Evolutionary conservation across 2,888 invertebrate species (phyloP), one percentile per base, ranked within the genome.

Genomic region (Netelia virgata): DNA sequence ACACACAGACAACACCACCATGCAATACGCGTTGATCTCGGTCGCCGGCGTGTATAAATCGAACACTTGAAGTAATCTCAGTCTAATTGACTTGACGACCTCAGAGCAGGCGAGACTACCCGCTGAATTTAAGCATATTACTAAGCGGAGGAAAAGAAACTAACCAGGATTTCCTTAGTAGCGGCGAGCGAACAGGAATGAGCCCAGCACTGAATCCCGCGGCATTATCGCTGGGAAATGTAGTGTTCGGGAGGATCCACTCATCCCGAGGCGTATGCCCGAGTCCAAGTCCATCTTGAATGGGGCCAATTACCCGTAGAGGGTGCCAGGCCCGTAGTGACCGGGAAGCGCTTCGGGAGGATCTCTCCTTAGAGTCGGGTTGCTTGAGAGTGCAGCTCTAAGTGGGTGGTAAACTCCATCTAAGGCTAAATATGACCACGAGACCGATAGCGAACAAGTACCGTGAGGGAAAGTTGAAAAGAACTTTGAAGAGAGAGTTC

Each of bases 391-490:
- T 94, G 95, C 94, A 95, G 94, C 94, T 93, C 94, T 93, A 95
- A 95, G 94, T 90, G 92, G 94, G 95, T 94, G 95, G 95, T 95
- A 95, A 95, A 94, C 92, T 93, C 91, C 92, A 92, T 93, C 92
- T 93, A 93, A 94, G 92, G 92, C 94, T 94, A 95, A 95, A 95
- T 95, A 95, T 94, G 87, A 92, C 93, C 94, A 94, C 94, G 94
- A 95, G 94, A 94, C 95, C 95, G 95, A 95, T 95, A 95, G 95
- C 95, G 94, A 94, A 94, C 93, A 95, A 95, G 95, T 95, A 95
- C 95, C 95, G 95, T 95, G 95, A 96, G 95, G 95, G 95, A 96
- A 96, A 96, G 95, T 94, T 96, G 95, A 95, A 95, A 95, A 96
- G 95, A 94, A 96, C 95, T 95, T 95, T 95, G 95, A 95, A 95